Evolutionary conservation across 2,888 invertebrate species (phyloP).

Genomic region (Ptilodon capucinus): DNA sequence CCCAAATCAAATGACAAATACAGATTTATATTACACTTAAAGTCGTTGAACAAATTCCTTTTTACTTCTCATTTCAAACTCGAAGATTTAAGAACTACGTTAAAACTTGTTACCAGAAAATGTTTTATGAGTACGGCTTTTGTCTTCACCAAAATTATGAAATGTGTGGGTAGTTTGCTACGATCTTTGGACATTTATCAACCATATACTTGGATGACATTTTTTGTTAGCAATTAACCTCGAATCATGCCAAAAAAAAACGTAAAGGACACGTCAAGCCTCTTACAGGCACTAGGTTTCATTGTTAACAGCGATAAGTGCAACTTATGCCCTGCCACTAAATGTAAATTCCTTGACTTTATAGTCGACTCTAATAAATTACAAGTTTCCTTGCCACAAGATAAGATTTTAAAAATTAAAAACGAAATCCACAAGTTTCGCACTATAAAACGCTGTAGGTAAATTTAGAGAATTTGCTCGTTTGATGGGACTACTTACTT

Average conservation of each 20-base stretch:
- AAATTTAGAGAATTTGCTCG: no score
- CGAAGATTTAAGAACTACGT: no score
- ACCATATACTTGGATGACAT: constrained; percentile 5
- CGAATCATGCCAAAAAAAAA: background rate
- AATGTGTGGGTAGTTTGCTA: background rate
- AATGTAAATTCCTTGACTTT: constrained; percentile 2
- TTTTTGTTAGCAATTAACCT: background rate
- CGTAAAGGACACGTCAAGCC: no score
- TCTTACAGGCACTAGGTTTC: no score
- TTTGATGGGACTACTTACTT: constrained; percentile 1
- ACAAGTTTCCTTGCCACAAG: background rate
- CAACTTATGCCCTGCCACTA: background rate
- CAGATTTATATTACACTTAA: constrained; percentile 3
- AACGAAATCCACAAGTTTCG: no score
- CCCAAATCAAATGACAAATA: constrained; percentile 3
- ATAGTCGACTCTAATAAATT: background rate
- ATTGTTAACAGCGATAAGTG: no score
- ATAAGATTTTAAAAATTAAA: constrained; percentile 1
- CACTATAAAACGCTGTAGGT: no score
- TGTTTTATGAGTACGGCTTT: constrained; percentile 1
- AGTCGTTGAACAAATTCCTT: constrained; percentile 3
- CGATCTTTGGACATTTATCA: background rate
- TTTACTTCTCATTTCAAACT: no score
- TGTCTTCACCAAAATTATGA: constrained; percentile 14
- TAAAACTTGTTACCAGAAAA: no score